A percentile compares a stretch with the other conserved stretches of the same genome.
phyloP scores from a whole-genome alignment of 2,888 invertebrate genomes.

The Ecliptopera silaceata region DNA sequence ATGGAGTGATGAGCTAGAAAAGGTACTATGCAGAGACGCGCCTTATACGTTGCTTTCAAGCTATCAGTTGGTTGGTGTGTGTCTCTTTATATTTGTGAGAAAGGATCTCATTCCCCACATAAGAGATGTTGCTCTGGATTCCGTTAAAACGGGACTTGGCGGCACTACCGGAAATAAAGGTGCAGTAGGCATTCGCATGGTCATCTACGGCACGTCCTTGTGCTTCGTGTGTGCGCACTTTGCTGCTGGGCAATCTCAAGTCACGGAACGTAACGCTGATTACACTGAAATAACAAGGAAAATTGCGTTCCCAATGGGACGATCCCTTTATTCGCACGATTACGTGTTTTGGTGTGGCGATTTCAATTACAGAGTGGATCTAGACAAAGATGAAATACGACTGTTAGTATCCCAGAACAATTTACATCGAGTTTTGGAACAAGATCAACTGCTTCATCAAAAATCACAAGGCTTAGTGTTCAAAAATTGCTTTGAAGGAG shows the following conservation, averaged over 20 bases:
- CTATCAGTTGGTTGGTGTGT: slow-evolving; percentile 98
- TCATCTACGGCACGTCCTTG: slow-evolving; percentile 95
- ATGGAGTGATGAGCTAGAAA: slow-evolving; percentile 98
- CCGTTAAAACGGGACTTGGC: slow-evolving; percentile 98
- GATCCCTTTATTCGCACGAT: slow-evolving; percentile 96
- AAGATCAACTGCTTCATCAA: slow-evolving; percentile 94
- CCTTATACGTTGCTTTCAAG: slow-evolving; percentile 95
- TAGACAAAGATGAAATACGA: slow-evolving; percentile 97
- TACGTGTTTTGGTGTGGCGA: slow-evolving; percentile 99
- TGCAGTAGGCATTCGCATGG: slow-evolving; percentile 95
- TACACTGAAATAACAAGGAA: slow-evolving; percentile 97
- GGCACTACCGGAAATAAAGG: slow-evolving; percentile 99
- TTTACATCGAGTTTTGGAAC: slow-evolving; percentile 88
- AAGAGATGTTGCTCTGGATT: slow-evolving; percentile 96
- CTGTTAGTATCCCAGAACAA: slow-evolving; percentile 90
- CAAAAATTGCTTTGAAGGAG: slow-evolving; percentile 96
- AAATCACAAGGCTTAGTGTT: slow-evolving; percentile 93
- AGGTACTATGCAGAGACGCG: slow-evolving; percentile 93
- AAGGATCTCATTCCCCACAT: slow-evolving; percentile 94
- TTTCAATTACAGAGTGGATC: slow-evolving; percentile 98
- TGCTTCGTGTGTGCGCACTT: slow-evolving; percentile 99
- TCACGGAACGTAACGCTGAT: slow-evolving; percentile 97
- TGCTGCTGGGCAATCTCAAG: slow-evolving; percentile 99
- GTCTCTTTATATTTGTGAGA: slow-evolving; percentile 96
- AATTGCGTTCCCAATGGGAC: slow-evolving; percentile 94